Evolutionary conservation across 1,140 invertebrate genomes (phyloP).

Genomic region (Macrobrachium nipponense): DNA sequence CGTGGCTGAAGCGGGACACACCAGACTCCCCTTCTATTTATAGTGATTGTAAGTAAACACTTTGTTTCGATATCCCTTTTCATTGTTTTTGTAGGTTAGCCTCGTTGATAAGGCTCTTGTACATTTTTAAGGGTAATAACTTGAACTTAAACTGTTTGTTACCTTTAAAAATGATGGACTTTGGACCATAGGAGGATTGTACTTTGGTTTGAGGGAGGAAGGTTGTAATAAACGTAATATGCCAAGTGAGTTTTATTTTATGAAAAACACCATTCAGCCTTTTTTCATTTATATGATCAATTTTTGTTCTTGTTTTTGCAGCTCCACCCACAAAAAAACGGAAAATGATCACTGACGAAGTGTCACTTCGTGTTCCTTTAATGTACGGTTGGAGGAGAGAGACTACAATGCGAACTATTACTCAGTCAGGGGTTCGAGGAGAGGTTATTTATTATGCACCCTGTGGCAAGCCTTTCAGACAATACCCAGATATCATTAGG

Average conservation of each 20-base stretch:
- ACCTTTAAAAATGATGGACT: no score
- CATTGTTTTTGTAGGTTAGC: no score
- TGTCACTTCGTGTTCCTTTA: slow-evolving; percentile 79
- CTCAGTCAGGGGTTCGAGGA: slow-evolving; percentile 77
- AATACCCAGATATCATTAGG: slow-evolving; percentile 80
- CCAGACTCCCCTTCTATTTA: slow-evolving; percentile 45
- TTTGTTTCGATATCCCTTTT: not conserved
- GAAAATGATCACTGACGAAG: slow-evolving; percentile 69
- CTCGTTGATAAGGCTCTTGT: no score
- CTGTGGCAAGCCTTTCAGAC: slow-evolving; percentile 82
- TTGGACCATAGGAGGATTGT: no score
- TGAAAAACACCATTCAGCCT: not conserved
- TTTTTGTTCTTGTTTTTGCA: slow-evolving; percentile 12
- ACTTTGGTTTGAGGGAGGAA: no score
- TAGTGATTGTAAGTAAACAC: slow-evolving; percentile 50
- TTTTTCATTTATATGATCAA: not conserved
- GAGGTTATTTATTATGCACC: slow-evolving; percentile 92
- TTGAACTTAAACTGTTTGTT: no score
- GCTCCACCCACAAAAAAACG: slow-evolving; percentile 66
- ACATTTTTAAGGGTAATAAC: no score
- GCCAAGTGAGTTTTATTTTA: not conserved
- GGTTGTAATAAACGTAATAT: no score
- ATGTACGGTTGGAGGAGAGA: slow-evolving; percentile 90
- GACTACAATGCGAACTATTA: slow-evolving; percentile 75
- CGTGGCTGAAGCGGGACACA: slow-evolving; percentile 53